These are phyloP conservation scores for Ichneumon xanthorius DNA, from an alignment of 2,888 invertebrate genomes.

Conservation along the genomic window DNA sequence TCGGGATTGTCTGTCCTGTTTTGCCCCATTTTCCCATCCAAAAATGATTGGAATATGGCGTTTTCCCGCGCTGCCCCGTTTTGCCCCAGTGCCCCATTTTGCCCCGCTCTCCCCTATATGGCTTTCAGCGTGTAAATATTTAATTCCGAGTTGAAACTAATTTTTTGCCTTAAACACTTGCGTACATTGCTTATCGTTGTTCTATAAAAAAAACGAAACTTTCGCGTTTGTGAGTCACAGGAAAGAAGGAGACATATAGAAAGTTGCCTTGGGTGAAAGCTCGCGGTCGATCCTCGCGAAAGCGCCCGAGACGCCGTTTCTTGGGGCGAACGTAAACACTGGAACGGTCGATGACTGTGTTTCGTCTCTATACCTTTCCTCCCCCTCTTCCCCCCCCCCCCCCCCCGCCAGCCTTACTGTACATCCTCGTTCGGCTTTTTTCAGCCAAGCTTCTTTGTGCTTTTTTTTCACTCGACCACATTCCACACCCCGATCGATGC, in stretches of 20 bases:
- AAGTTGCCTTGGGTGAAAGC: slow-evolving; percentile 57
- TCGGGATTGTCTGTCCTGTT: too few species aligned
- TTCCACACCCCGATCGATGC: not conserved
- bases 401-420: not conserved
- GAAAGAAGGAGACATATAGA: slow-evolving; percentile 15
- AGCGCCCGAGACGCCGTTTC: slow-evolving; percentile 63
- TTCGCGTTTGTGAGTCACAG: not conserved
- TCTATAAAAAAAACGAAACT: not conserved
- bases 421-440: not conserved
- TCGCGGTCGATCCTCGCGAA: slow-evolving; percentile 68
- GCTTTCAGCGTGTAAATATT: not conserved
- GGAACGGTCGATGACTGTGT: slow-evolving; percentile 75
- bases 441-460: not conserved
- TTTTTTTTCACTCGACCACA: not conserved
- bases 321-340: slow-evolving; percentile 75
- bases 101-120: too few species aligned
- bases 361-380: not conserved
- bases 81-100: too few species aligned
- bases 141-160: not conserved
- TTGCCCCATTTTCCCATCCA: too few species aligned
- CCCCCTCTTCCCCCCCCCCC: not conserved
- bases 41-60: too few species aligned
- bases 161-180: not conserved
- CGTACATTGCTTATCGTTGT: not conserved
- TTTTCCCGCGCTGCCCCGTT: too few species aligned